Base-by-base conservation (phyloP, 2,797 vertebrate species). In the Sebastes nivosus region DNA sequence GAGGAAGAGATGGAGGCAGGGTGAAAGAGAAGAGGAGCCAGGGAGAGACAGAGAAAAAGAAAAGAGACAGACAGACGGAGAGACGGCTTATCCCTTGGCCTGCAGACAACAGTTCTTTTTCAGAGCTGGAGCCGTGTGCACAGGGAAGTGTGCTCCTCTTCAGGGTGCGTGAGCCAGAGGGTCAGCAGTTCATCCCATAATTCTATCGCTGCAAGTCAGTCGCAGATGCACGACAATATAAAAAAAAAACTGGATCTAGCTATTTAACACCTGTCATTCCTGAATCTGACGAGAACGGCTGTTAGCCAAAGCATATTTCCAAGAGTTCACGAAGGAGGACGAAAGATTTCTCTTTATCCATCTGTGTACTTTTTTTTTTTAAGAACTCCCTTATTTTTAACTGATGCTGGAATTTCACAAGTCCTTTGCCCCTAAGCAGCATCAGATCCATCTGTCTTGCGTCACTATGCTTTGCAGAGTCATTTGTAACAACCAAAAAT, bases 401-500 rank as follows among this genome's bases (percentile, higher is more conserved):
- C 65, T 66, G 68, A 77, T 72, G 68, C 61, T 74, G 34, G 52
- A 67, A 79, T 88, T 77, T 72, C 46, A 70, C 14, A 50, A 81
- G 67, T 83, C 79, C 80, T 81, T 76, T 77, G 73, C 75, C 80
- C 79, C 6, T 2, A 75, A 82, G 67, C 83, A 69, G 77, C 78
- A 68, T 82, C 71, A 63, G 32, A 88, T 83, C 80, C 81, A 88
- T 90, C 85, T 85, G 69, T 84, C 83, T 82, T 86, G 77, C 78
- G 57, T 89, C 88, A 92, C 65, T 75, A 71, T 60, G 73, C 84
- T 93, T 88, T 90, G 90, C 83, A 74, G 88, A 91, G 85, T 93
- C 88, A 91, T 93, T 93, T 92, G 80, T 93, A 90, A 89, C 72
- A 66, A 84, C 88, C 85, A 82, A 88, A 93, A 92, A 94, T 91